Percentiles rank a stretch among this genome's conserved stretches.
Conservation (phyloP, 2,888 invertebrate genomes). For the Cephus pygmeus region DNA sequence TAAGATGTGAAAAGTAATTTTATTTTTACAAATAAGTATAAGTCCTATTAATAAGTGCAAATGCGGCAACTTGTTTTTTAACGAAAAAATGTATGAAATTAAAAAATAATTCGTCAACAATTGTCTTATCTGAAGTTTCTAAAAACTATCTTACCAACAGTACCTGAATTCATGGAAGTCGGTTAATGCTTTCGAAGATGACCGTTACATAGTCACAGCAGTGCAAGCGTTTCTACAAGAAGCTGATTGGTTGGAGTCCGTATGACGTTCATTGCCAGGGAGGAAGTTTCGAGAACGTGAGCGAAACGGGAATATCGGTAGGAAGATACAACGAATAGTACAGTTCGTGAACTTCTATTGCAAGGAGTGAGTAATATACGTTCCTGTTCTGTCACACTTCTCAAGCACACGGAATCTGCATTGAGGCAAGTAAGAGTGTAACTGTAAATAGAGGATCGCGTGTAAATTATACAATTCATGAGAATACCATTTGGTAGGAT, state of each 20-base stretch:
- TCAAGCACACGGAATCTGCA: constrained; percentile 26
- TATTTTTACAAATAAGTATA: background rate
- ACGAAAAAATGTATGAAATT: background rate
- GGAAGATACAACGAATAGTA: constrained; percentile 31
- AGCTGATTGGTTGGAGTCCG: constrained; percentile 40
- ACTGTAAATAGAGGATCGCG: background rate
- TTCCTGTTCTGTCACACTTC: constrained; percentile 27
- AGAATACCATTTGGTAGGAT: background rate
- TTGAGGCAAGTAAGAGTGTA: constrained; percentile 35
- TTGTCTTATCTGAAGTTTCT: background rate
- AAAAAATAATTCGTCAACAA: too few species aligned
- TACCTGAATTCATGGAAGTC: background rate
- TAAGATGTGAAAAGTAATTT: background rate
- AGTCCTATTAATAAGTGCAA: background rate
- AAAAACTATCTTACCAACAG: background rate
- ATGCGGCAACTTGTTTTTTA: background rate
- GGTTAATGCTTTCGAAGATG: background rate
- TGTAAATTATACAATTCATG: background rate
- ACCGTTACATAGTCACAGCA: background rate
- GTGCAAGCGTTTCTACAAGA: background rate
- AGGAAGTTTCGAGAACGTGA: constrained; percentile 57
- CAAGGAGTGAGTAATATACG: constrained; percentile 23
- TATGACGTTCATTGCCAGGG: constrained; percentile 48
- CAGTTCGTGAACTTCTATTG: constrained; percentile 35
- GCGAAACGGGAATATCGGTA: constrained; percentile 34